Evolutionary conservation across 2,797 vertebrate genomes (phyloP).

Genomic region (Scolopax rusticola): DNA sequence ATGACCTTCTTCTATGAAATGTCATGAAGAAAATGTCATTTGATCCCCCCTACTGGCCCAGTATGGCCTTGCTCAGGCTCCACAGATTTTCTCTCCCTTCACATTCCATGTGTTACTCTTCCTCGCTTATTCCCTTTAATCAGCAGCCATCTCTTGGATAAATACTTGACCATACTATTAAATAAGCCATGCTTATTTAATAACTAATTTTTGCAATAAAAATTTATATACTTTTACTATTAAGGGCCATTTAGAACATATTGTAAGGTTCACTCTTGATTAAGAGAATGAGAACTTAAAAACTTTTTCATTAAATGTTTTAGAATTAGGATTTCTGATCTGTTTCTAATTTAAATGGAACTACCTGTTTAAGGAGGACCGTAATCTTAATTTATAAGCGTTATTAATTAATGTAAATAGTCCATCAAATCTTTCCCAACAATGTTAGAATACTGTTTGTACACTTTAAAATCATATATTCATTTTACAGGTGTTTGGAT

Average conservation of each 20-base stretch:
- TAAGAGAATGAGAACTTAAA: neutral
- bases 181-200: neutral
- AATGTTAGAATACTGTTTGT: neutral
- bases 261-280: neutral
- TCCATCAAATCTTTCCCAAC: neutral
- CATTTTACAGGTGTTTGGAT: constrained; percentile 85
- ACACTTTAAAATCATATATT: neutral
- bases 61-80: neutral
- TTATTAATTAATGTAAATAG: neutral
- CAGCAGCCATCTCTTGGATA: neutral
- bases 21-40: neutral
- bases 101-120: neutral
- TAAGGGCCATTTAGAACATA: neutral
- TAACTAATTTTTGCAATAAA: neutral
- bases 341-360: neutral
- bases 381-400: neutral
- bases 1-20: neutral
- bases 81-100: neutral
- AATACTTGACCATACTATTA: neutral
- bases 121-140: neutral
- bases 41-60: neutral
- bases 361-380: neutral
- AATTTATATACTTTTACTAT: neutral
- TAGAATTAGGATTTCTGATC: neutral
- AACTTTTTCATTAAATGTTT: neutral